Evolutionary conservation across 2,888 invertebrate genomes (phyloP), one percentile per base, ranked within the genome.

Genomic region (Acanthopleura granulata): DNA sequence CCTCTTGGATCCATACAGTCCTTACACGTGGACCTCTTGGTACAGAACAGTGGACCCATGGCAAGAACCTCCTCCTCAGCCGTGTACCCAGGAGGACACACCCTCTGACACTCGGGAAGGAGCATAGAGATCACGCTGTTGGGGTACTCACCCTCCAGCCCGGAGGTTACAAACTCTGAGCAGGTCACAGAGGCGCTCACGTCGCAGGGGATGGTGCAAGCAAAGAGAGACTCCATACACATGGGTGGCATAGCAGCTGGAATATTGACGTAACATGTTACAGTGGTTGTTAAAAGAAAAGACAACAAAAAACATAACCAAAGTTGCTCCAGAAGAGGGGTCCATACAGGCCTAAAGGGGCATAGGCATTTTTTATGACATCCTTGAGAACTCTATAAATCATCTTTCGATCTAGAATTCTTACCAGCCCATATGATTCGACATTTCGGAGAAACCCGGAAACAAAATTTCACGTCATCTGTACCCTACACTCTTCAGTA

Each of bases 131-230:
- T 66, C 15, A 66, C 3, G 29, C 29, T 66, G 29, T 66, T 14
- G 16, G 66, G 66, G 66, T 66, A 66, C 22, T 16, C 4, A 25
- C 4, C 25, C 4, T 6, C 66, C 66, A 66, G 66, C 6, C 66
- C 66, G 25, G 15, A 22, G 66, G 22, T 66, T 1, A 27, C 25
- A 25, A 27, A 66, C 66, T 66, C 66, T 3, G 18, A 25, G 29
- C 66, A 66, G 22, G 66, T 66, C 66, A 66, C 25, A 6, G 27
- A 22, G 6, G 15, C 25, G 1, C 22, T 22, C 22, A 66, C 27
- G 3, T 66, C 66, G 25, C 66, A 66, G 1, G 66, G 66, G 66
- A 66, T 66, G 18, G 66, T 66, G 14, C 66, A 66, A 22, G 22
- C 25, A 15, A 66, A 16, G 27, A 66, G 22, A 16, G 25, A 22